A percentile compares a stretch with the other conserved stretches of the same genome.
Evolutionary conservation across 2,113 vertebrate genomes (phyloP).

Genomic region (Tetrao urogallus): DNA sequence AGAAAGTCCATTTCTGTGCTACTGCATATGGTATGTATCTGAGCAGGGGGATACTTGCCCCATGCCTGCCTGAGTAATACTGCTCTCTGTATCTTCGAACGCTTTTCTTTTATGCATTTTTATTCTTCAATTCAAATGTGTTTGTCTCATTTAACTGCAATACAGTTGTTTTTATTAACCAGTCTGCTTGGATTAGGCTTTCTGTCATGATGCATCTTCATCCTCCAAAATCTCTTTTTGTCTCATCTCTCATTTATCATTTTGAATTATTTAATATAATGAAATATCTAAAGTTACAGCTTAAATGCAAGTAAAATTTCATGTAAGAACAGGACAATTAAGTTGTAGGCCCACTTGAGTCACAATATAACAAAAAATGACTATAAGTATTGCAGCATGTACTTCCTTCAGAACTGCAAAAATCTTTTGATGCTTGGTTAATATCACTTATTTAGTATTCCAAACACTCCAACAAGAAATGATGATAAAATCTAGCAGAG

Average conservation of each 20-base stretch:
- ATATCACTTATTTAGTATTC: background rate
- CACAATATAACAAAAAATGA: background rate
- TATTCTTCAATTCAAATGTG: background rate
- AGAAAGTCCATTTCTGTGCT: background rate
- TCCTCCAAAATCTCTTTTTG: background rate
- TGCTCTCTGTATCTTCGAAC: background rate
- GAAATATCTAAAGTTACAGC: background rate
- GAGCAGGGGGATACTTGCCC: background rate
- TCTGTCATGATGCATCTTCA: background rate
- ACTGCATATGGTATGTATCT: background rate
- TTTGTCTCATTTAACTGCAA: background rate
- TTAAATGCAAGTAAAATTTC: background rate
- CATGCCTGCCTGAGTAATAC: fast-evolving
- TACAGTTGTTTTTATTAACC: background rate
- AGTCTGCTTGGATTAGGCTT: background rate
- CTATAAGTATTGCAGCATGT: background rate
- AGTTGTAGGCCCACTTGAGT: background rate
- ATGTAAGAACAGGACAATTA: background rate
- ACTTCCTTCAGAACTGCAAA: background rate
- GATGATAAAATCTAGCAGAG: background rate
- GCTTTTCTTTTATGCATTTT: background rate
- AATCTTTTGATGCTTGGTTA: background rate
- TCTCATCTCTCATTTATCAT: background rate
- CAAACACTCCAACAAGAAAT: background rate
- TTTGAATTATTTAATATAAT: background rate